Evolutionary conservation across 2,888 invertebrate species (phyloP), one percentile per base, ranked within the genome.

Genomic region (Aradus depressus): DNA sequence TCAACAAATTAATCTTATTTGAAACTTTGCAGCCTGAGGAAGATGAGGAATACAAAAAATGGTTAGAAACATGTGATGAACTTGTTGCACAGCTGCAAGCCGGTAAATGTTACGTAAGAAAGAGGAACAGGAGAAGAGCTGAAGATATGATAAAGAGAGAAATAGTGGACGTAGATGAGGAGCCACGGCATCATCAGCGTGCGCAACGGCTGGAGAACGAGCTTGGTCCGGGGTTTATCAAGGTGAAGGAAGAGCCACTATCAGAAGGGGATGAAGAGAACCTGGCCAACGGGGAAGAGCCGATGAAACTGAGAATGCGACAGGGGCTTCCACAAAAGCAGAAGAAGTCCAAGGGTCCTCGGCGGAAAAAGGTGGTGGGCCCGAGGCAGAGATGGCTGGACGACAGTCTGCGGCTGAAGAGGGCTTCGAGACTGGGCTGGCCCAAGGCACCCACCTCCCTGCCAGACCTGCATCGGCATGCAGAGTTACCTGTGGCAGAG

Each of bases 361-460:
- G 39, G 16, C 37, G 42, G 49, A 38, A 44, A 38, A 32, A 51
- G 32, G 14, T 43, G 21, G 22, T 37, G 44, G 79, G 80, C 63
- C 83, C 84, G 62, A 75, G 78, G 59, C 84, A 84, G 0, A 84
- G 84, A 1, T 86, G 85, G 85, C 84, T 85, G 68, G 82, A 86
- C 64, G 87, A 87, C 63, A 75, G 88, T 16, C 86, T 83, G 62
- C 80, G 78, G 60, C 89, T 82, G 63, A 89, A 89, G 65, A 75
- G 84, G 60, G 84, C 87, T 1, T 68, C 88, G 16, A 76, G 88
- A 60, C 84, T 89, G 76, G 53, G 55, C 34, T 60, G 60, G 52
- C 81, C 84, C 28, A 76, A 82, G 59, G 81, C 84, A 1, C 47
- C 52, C 4, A 38, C 50, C 8, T 52, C 52, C 8, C 57, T 55